phyloP scores from a whole-genome alignment of 2,888 invertebrate species.

The Acleris cristana region DNA sequence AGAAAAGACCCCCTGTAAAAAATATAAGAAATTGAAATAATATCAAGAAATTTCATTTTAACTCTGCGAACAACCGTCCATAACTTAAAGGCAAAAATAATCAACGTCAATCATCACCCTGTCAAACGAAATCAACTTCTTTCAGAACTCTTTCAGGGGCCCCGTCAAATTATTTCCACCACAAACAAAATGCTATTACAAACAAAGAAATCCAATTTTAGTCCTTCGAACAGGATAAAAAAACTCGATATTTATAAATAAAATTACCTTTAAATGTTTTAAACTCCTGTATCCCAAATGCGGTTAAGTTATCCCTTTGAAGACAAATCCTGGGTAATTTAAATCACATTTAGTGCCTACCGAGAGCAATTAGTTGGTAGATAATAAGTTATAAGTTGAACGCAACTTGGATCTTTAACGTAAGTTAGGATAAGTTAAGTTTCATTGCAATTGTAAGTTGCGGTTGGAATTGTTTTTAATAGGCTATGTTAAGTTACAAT shows the following conservation, averaged over 20 bases:
- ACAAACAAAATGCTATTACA: not conserved
- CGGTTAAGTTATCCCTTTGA: slow-evolving; percentile 24
- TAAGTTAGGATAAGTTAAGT: slow-evolving; percentile 15
- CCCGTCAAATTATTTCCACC: too few species aligned
- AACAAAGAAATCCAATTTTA: not conserved
- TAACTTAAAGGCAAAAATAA: too few species aligned
- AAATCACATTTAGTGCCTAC: slow-evolving; percentile 37
- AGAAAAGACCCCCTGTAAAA: too few species aligned
- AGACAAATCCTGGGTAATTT: slow-evolving; percentile 31
- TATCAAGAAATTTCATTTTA: too few species aligned
- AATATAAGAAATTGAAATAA: too few species aligned
- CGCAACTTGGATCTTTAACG: slow-evolving; percentile 29
- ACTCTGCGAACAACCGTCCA: too few species aligned
- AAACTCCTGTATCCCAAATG: slow-evolving; percentile 25
- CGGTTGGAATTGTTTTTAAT: too few species aligned
- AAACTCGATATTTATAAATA: not conserved
- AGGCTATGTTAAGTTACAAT: not conserved
- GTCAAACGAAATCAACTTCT: too few species aligned
- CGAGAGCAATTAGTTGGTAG: slow-evolving; percentile 28
- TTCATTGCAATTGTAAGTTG: slow-evolving; percentile 9
- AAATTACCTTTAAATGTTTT: slow-evolving; percentile 10
- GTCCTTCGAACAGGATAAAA: too few species aligned
- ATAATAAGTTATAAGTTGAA: slow-evolving; percentile 36
- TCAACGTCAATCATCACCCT: too few species aligned
- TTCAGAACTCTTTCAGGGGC: too few species aligned